These are phyloP conservation scores for Adelphocoris suturalis DNA, from an alignment of 2,888 invertebrate genomes.

Conservation along the genomic window DNA sequence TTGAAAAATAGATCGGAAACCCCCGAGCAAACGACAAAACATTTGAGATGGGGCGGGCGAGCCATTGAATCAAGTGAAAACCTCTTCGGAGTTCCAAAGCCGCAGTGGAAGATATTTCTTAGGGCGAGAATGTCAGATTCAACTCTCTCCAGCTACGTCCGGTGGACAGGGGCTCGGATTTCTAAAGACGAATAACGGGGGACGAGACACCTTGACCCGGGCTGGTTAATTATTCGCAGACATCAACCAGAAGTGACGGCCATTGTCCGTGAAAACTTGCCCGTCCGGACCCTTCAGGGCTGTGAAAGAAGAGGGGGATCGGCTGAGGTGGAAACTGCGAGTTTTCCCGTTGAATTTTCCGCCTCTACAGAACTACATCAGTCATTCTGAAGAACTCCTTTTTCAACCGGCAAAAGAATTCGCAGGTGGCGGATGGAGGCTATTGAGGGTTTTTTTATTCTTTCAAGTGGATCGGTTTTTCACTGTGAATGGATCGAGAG, in stretches of 20 bases:
- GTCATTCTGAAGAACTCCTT: conserved; percentile 11
- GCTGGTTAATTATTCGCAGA: not conserved
- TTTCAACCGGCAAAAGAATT: not conserved
- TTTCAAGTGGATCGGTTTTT: conserved; percentile 15
- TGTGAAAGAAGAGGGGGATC: not conserved
- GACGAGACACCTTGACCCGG: conserved; percentile 12
- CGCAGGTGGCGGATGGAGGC: not conserved
- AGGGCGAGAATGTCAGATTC: not conserved
- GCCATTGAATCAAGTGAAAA: not conserved
- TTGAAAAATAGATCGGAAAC: too few species aligned
- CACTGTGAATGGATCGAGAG: not conserved
- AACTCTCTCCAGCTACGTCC: not conserved
- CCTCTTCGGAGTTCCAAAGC: not conserved
- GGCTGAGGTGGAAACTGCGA: not conserved
- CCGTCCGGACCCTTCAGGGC: not conserved
- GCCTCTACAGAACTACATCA: conserved; percentile 16
- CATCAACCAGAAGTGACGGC: conserved; percentile 1
- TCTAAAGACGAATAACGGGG: conserved; percentile 9
- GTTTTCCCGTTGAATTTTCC: not conserved
- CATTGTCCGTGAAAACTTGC: not conserved
- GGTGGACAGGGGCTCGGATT: not conserved
- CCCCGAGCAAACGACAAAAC: not conserved
- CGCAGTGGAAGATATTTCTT: not conserved
- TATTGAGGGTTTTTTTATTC: not conserved
- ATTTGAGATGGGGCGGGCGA: not conserved